Evolutionary conservation across 2,888 invertebrate genomes (phyloP).

Genomic region (Ferdinandea cuprea): DNA sequence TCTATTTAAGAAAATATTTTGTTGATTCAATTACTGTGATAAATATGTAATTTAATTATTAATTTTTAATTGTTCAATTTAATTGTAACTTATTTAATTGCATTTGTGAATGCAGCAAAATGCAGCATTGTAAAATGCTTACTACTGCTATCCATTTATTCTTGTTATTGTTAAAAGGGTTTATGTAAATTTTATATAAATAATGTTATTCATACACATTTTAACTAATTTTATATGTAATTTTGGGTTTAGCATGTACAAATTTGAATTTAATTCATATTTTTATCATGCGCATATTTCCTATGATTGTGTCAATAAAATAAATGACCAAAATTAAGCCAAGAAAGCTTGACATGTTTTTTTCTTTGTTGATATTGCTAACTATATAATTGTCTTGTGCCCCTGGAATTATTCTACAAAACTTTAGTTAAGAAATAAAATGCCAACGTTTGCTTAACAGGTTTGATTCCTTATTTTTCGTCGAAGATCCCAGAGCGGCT

Average conservation of each 20-base stretch:
- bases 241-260: too few species aligned
- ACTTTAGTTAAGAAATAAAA: too few species aligned
- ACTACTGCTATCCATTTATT: not conserved
- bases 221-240: too few species aligned
- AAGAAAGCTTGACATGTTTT: too few species aligned
- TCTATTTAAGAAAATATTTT: not conserved
- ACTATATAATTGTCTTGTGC: too few species aligned
- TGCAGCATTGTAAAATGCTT: slow-evolving; percentile 24
- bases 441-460: too few species aligned
- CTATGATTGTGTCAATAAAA: slow-evolving; percentile 3
- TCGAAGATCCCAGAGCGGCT: too few species aligned
- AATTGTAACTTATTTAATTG: not conserved
- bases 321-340: not conserved
- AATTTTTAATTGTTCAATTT: not conserved
- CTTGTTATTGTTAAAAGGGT: slow-evolving; percentile 36
- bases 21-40: slow-evolving; percentile 59
- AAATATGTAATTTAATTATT: slow-evolving; percentile 19
- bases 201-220: not conserved
- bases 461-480: too few species aligned
- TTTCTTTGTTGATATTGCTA: not conserved
- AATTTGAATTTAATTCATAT: too few species aligned
- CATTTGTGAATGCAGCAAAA: too few species aligned
- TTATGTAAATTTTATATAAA: slow-evolving; percentile 6
- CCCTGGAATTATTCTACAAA: too few species aligned
- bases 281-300: slow-evolving; percentile 6